Conservation (phyloP, 2,888 invertebrate genomes). For the Anoplius nigerrimus region DNA sequence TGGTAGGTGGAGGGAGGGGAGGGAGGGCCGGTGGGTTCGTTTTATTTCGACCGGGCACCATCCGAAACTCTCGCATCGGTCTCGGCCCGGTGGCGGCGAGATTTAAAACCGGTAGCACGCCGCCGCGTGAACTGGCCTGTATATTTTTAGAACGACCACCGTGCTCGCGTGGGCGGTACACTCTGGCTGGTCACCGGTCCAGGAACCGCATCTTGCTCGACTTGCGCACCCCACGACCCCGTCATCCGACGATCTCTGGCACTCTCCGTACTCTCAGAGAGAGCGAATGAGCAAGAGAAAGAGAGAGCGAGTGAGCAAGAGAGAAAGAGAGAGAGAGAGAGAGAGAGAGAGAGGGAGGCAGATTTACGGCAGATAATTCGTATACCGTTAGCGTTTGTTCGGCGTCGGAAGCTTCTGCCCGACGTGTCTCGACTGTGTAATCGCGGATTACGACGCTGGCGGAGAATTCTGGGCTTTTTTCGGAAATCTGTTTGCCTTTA, state of each 20-base stretch:
- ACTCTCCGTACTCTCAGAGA: not conserved
- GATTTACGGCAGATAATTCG: too few relatives aligned
- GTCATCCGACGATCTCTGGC: slow-evolving; percentile 1
- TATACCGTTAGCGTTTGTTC: too few relatives aligned
- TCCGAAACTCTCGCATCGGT: slow-evolving; percentile 38
- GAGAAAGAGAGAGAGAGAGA: too few relatives aligned
- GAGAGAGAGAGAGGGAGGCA: too few relatives aligned
- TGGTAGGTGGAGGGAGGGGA: too few relatives aligned
- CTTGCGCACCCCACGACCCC: slow-evolving; percentile 19
- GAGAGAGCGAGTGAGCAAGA: slow-evolving; percentile 15
- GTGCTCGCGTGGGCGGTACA: slow-evolving; percentile 63
- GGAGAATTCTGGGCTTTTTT: too few relatives aligned
- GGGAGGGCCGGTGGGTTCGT: slow-evolving; percentile 17
- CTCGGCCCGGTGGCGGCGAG: slow-evolving; percentile 50
- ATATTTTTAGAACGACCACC: slow-evolving; percentile 67
- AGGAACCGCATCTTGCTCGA: slow-evolving; percentile 50
- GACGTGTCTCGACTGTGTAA: too few relatives aligned
- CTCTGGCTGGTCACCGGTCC: slow-evolving; percentile 60
- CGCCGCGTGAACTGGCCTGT: slow-evolving; percentile 58
- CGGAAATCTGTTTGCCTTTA: too few relatives aligned
- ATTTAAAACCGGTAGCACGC: slow-evolving; percentile 71
- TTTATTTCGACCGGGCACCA: slow-evolving; percentile 40
- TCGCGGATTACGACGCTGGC: too few relatives aligned
- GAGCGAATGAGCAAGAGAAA: too few relatives aligned
- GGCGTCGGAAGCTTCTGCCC: too few relatives aligned